These are phyloP conservation scores for Galeopsomyia nigrocyanea DNA, from an alignment of 2,888 invertebrate genomes.

Conservation along the genomic window DNA sequence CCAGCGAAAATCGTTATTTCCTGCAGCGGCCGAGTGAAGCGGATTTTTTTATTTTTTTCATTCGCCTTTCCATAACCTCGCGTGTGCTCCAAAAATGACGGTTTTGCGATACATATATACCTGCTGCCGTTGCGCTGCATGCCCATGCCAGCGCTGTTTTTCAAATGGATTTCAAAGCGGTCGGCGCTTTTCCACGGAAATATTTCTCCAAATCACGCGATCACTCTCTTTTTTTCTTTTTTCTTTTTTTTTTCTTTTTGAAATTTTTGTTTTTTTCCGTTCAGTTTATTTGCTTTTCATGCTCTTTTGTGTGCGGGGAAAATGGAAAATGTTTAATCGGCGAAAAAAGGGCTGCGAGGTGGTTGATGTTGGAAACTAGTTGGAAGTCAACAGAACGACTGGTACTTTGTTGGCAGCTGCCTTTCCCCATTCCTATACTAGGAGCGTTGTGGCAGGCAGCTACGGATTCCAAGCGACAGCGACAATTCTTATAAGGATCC, in stretches of 20 bases:
- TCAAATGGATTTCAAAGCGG: conserved; percentile 29
- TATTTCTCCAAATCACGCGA: too few relatives aligned
- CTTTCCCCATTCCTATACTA: conserved; percentile 2
- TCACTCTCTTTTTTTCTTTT: too few relatives aligned
- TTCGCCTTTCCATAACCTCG: conserved; percentile 29
- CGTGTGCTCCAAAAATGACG: conserved; percentile 40
- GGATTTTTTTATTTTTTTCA: conserved; percentile 28
- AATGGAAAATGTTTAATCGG: too few relatives aligned
- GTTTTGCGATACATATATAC: conserved; percentile 1
- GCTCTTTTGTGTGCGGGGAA: too few relatives aligned
- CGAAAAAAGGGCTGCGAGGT: too few relatives aligned
- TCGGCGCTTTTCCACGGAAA: too few relatives aligned
- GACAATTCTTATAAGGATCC: conserved; percentile 34
- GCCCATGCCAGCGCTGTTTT: conserved; percentile 11
- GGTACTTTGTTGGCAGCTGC: conserved; percentile 21
- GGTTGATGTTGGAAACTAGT: too few relatives aligned
- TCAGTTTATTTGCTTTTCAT: not conserved
- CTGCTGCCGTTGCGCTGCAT: not conserved
- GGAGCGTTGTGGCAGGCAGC: not conserved
- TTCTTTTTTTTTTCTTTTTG: too few relatives aligned
- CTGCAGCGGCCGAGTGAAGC: conserved; percentile 33
- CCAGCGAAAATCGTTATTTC: conserved; percentile 47
- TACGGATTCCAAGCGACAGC: not conserved
- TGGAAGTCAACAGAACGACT: not conserved
- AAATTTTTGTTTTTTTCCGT: not conserved